These are phyloP conservation scores for Aurelia aurita complex sp. Pacific DNA, from an alignment of 30 jellyfish, hydroid and myxozoan genomes.

Conservation along the genomic window DNA sequence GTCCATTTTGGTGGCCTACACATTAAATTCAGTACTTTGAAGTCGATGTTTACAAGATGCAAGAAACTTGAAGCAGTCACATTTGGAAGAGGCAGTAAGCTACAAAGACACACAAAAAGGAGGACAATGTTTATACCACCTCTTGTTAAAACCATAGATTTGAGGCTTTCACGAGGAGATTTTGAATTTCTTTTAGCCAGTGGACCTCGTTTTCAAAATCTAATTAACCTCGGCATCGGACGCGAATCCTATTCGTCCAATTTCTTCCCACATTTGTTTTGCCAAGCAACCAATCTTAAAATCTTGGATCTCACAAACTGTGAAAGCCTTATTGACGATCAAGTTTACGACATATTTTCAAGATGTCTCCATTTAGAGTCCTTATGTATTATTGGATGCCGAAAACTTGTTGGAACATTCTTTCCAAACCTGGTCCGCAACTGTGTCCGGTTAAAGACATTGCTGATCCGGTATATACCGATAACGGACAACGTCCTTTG, in stretches of 20 bases:
- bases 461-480: conserved; percentile 82
- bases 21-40: conserved; percentile 56
- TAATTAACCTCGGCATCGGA: conserved; percentile 84
- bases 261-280: conserved; percentile 67
- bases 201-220: conserved; percentile 49
- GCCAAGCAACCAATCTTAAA: conserved; percentile 55
- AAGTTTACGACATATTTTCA: conserved; percentile 55
- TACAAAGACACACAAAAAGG: conserved; percentile 47
- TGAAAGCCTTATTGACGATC: conserved; percentile 70
- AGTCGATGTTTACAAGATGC: conserved; percentile 55
- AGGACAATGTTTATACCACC: conserved; percentile 63
- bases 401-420: conserved; percentile 75
- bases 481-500: conserved; percentile 70
- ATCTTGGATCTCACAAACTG: conserved; percentile 89
- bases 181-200: conserved; percentile 75
- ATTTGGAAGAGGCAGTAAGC: conserved; percentile 78
- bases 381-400: conserved; percentile 93
- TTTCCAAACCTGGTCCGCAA: conserved; percentile 62
- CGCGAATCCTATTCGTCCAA: conserved; percentile 49
- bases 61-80: conserved; percentile 57
- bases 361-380: conserved; percentile 73
- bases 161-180: conserved; percentile 85
- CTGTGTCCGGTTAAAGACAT: conserved; percentile 76
- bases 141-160: conserved; percentile 69
- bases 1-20: conserved; percentile 78